Evolutionary conservation across 2,888 invertebrate genomes (phyloP).

Genomic region (Lepidocyrtinus sp.): DNA sequence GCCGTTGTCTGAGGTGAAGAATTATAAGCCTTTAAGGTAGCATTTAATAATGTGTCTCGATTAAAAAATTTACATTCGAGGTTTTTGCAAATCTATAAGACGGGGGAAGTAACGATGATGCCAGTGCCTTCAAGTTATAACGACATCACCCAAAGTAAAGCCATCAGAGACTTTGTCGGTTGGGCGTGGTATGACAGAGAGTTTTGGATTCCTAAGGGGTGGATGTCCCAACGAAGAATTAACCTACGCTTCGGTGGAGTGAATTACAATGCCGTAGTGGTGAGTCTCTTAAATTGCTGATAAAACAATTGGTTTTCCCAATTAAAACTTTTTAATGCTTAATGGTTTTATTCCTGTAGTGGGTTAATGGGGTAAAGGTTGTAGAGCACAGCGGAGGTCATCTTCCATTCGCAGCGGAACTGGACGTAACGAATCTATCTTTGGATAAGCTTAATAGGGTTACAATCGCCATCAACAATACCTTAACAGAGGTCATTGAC

Average conservation of each 20-base stretch:
- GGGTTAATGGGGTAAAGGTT: conserved; percentile 87
- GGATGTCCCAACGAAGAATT: conserved; percentile 72
- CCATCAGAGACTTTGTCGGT: conserved; percentile 76
- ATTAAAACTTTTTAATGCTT: neutral
- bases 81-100: conserved; percentile 35
- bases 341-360: conserved; percentile 76
- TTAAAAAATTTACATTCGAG: neutral
- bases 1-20: neutral
- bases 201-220: conserved; percentile 73
- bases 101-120: conserved; percentile 74
- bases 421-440: conserved; percentile 72
- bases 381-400: conserved; percentile 94
- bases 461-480: conserved; percentile 96
- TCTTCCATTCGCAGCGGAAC: conserved; percentile 92
- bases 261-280: conserved; percentile 75
- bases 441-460: conserved; percentile 79
- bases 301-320: neutral
- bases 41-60: neutral
- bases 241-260: conserved; percentile 77
- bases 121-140: conserved; percentile 78
- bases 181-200: conserved; percentile 78
- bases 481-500: conserved; percentile 84
- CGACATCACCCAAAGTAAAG: conserved; percentile 75
- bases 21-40: neutral
- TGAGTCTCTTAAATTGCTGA: conserved; percentile 62